Evolutionary conservation across 2,888 invertebrate genomes (phyloP).

Genomic region (Margaritifera margaritifera): DNA sequence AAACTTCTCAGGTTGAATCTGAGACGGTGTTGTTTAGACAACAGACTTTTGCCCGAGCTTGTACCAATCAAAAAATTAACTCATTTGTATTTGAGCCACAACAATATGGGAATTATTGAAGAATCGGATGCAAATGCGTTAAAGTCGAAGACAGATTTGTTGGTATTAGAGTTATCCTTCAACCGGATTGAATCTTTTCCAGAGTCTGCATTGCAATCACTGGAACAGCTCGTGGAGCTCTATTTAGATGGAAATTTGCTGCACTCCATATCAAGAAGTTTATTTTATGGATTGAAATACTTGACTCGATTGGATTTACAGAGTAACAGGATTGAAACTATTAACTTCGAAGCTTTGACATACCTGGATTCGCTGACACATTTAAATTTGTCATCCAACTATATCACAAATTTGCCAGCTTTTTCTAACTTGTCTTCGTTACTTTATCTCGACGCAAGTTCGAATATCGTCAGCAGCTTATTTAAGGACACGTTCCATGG

Average conservation of each 20-base stretch:
- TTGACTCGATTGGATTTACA: constrained; percentile 32
- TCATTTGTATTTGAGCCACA: constrained; percentile 24
- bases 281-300: constrained; percentile 29
- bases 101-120: constrained; percentile 5
- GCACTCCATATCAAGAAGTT: constrained; percentile 19
- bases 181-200: no score
- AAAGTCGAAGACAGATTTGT: no score
- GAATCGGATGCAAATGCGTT: no score
- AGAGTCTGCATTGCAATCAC: no score
- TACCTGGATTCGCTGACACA: constrained; percentile 14
- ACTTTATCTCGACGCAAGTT: constrained; percentile 34
- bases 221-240: constrained; percentile 20
- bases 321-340: constrained; percentile 31
- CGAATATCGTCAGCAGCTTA: constrained; percentile 35
- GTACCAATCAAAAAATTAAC: constrained; percentile 13
- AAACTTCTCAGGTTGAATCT: constrained; percentile 20
- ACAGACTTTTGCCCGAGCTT: constrained; percentile 20
- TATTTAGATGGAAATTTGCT: constrained; percentile 38
- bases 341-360: constrained; percentile 14
- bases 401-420: constrained; percentile 21
- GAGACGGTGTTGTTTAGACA: constrained; percentile 8
- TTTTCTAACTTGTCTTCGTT: constrained; percentile 20
- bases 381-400: constrained; percentile 32
- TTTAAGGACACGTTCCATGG: constrained; percentile 30
- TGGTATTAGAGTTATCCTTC: no score